Base-by-base conservation (phyloP, 2,797 vertebrate species). In the Coilia nasus region DNA sequence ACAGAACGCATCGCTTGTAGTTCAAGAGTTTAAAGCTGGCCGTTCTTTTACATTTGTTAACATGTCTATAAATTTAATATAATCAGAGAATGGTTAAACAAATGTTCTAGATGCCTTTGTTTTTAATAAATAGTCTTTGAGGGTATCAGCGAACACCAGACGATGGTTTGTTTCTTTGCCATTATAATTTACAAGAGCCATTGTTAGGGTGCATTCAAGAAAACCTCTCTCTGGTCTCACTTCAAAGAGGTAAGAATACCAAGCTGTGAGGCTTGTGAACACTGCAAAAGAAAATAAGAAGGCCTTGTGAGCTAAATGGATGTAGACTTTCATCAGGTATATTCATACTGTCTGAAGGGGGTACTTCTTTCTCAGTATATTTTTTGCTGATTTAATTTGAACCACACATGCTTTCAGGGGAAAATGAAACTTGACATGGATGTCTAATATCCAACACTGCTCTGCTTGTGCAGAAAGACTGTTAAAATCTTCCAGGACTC, bases 131-230 rank as follows among this genome's bases (percentile, higher is more conserved):
- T 23, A 21, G 44, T 3, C 82, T 88, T 86, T 88, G 81, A 87
- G 84, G 60, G 85, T 60, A 82, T 80, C 81, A 56, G 35, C 64
- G 81, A 54, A 82, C 81, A 59, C 9, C 64, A 17, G 17, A 21
- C 62, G 67, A 84, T 28, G 41, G 46, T 84, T 83, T 83, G 59
- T 83, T 62, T 57, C 83, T 56, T 84, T 78, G 86, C 50, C 50
- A 17, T 67, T 71, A 60, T 3, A 35, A n/a, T 83, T 86, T 50
- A 75, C n/a, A 81, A 85, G 85, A 82, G 21, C 46, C 60, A n/a
- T 85, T 64, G 82, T 86, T 83, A 80, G 57, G 86, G 86, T 87
- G 47, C 54, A 62, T 84, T 88, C 60, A 87, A 60, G 46, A 83
- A 25, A 41, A 80, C 46, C 47, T 82, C 62, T 60, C 64, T 46